Conservation (phyloP, 1,140 invertebrate species). For the Drosophila carrolli region DNA sequence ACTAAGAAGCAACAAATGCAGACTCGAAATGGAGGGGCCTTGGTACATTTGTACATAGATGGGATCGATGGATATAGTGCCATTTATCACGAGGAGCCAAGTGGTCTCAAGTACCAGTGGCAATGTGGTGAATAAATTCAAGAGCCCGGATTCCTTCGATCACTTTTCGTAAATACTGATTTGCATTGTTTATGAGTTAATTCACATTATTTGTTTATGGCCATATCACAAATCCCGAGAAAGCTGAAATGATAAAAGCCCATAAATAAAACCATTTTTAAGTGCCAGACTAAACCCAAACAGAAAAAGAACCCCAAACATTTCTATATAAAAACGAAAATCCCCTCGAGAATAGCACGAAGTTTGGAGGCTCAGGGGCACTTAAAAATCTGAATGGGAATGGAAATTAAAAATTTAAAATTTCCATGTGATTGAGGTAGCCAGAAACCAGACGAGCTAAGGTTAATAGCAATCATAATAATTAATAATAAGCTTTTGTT, state of each 20-base stretch:
- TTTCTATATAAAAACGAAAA: conserved; percentile 32
- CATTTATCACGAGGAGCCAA: conserved; percentile 39
- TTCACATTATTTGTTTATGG: conserved; percentile 75
- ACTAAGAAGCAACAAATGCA: conserved; percentile 25
- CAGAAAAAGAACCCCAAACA: conserved; percentile 19
- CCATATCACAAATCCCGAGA: conserved; percentile 48
- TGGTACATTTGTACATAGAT: conserved; percentile 6
- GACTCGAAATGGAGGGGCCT: conserved; percentile 8
- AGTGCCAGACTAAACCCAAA: conserved; percentile 64
- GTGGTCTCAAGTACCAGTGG: conserved; percentile 51
- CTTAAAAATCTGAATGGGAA: conserved; percentile 31
- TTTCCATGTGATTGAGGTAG: conserved; percentile 19
- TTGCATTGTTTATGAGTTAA: conserved; percentile 67
- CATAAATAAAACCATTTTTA: conserved; percentile 72
- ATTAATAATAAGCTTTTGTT: conserved; percentile 44
- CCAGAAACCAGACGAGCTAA: conserved; percentile 32
- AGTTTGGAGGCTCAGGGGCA: conserved; percentile 21
- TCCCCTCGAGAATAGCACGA: conserved; percentile 4
- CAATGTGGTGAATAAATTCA: conserved; percentile 62
- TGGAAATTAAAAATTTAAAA: conserved; percentile 17
- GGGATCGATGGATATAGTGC: conserved; percentile 34
- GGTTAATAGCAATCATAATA: conserved; percentile 54
- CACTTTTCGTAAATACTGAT: conserved; percentile 72
- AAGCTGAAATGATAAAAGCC: conserved; percentile 60
- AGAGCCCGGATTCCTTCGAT: conserved; percentile 48